Evolutionary conservation across 2,113 vertebrate genomes (phyloP).

Genomic region (Crocuta crocuta): DNA sequence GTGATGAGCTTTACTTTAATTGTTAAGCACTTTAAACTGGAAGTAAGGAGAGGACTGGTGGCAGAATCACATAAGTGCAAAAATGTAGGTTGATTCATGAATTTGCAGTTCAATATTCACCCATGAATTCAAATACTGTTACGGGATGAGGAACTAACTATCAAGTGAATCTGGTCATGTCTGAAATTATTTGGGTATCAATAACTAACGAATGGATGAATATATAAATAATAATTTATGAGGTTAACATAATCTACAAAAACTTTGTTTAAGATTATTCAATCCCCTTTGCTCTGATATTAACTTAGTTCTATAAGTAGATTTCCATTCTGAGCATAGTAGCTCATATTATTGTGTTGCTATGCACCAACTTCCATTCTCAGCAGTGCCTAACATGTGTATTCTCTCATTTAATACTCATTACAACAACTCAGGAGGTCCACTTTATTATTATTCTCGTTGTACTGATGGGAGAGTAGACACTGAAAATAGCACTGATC

Average conservation of each 20-base stretch:
- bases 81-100: background rate
- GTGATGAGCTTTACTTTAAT: background rate
- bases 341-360: background rate
- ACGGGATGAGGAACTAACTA: background rate
- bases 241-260: background rate
- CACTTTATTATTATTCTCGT: background rate
- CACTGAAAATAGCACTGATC: background rate
- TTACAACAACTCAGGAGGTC: background rate
- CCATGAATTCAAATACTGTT: background rate
- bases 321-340: background rate
- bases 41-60: background rate
- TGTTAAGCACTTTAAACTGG: background rate
- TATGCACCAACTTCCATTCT: background rate
- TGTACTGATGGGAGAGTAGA: background rate
- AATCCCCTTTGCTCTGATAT: background rate
- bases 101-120: background rate
- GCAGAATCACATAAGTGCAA: background rate
- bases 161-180: background rate
- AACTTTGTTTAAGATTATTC: no score
- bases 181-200: background rate
- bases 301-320: slow-evolving; percentile 7
- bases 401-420: background rate
- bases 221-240: background rate
- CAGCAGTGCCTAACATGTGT: background rate
- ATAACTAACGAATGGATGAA: background rate